Evolutionary conservation across 1,140 invertebrate genomes (phyloP).

Genomic region (Heterodera schachtii): DNA sequence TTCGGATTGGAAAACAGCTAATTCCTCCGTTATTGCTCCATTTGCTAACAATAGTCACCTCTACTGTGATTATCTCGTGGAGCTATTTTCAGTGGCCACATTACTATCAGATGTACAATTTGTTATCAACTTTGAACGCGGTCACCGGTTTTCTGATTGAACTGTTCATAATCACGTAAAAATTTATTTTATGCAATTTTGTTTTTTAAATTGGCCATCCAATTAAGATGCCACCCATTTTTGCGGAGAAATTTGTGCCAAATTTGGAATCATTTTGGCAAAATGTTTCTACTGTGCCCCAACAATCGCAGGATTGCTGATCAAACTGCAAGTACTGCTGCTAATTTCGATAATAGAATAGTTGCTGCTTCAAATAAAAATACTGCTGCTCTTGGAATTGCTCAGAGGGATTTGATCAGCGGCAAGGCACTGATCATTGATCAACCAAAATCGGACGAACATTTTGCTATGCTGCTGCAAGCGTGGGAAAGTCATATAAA

Average conservation of each 20-base stretch:
- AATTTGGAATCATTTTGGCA: not conserved
- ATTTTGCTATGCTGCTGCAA: not conserved
- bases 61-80: not conserved
- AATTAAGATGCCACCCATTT: not conserved
- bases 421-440: not conserved
- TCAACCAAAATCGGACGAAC: not conserved
- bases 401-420: not conserved
- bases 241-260: not conserved
- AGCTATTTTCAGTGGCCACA: not conserved
- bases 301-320: not conserved
- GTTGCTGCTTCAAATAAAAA: too few relatives aligned
- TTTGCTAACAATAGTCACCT: not conserved
- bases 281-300: not conserved
- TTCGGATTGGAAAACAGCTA: not conserved
- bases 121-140: not conserved
- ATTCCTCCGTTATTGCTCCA: not conserved
- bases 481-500: not conserved
- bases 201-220: too few relatives aligned
- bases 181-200: not conserved
- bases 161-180: not conserved
- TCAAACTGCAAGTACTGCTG: not conserved
- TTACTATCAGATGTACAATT: not conserved
- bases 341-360: too few relatives aligned
- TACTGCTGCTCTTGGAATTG: not conserved
- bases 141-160: not conserved